These are phyloP conservation scores for Corythaeola cristata DNA, from an alignment of 2,113 vertebrate species.

Conservation along the genomic window DNA sequence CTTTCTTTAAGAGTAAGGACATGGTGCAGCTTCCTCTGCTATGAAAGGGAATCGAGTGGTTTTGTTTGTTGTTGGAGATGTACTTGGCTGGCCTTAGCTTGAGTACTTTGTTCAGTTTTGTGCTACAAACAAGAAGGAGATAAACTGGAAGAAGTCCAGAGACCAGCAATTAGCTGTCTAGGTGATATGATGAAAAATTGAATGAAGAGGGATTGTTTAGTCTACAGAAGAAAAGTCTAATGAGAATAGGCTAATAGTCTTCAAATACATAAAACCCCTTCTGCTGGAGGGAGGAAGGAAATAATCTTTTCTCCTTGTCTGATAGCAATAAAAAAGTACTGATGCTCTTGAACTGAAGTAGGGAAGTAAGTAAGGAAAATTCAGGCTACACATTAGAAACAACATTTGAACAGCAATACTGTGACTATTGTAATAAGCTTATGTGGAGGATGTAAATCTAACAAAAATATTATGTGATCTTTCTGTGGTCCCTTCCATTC, in stretches of 20 bases:
- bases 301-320: neutral
- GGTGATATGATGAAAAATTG: neutral
- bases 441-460: neutral
- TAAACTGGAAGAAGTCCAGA: neutral
- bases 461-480: neutral
- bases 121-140: neutral
- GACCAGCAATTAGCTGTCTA: neutral
- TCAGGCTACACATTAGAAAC: neutral
- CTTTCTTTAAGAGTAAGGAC: neutral
- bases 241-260: neutral
- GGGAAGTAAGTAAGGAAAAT: neutral
- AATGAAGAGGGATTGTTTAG: constrained; percentile 1
- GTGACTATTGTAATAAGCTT: neutral
- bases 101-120: neutral
- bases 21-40: neutral
- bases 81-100: neutral
- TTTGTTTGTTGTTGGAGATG: neutral
- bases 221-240: neutral
- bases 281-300: neutral
- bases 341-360: neutral
- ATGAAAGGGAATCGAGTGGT: neutral
- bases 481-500: neutral
- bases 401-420: neutral
- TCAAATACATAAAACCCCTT: neutral
- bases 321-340: neutral